These are phyloP conservation scores for Gymnodraco acuticeps DNA, from an alignment of 2,797 vertebrate genomes.

Conservation along the genomic window DNA sequence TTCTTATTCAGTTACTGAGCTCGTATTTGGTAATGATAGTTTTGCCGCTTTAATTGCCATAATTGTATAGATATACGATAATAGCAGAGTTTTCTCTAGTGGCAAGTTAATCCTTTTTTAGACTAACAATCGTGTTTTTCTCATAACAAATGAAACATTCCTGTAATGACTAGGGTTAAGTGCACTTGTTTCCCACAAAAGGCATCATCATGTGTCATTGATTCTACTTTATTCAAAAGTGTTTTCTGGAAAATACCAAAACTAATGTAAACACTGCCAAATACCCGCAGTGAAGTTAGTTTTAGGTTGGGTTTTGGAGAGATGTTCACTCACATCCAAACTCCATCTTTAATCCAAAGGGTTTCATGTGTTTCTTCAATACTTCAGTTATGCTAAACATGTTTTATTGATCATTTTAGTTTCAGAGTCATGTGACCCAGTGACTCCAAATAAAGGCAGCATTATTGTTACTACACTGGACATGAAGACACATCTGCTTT, in stretches of 20 bases:
- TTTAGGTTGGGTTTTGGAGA: no score
- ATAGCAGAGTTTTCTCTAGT: slow-evolving; percentile 18
- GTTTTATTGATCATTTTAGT: no score
- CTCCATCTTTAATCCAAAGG: no score
- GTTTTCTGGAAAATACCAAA: background rate
- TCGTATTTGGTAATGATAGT: slow-evolving; percentile 46
- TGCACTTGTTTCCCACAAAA: slow-evolving; percentile 26
- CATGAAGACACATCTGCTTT: no score
- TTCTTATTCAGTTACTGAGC: slow-evolving; percentile 12
- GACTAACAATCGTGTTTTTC: slow-evolving; percentile 26
- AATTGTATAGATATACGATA: slow-evolving; percentile 47
- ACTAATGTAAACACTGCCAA: background rate
- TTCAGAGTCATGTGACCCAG: no score
- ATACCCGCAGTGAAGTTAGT: no score
- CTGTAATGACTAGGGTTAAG: slow-evolving; percentile 8
- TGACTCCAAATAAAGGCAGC: no score
- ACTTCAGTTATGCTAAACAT: no score
- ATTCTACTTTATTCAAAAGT: slow-evolving; percentile 6
- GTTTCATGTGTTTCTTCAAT: no score
- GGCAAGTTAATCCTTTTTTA: slow-evolving; percentile 21
- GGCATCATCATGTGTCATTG: background rate
- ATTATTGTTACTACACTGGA: no score
- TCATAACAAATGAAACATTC: slow-evolving; percentile 18
- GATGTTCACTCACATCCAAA: no score
- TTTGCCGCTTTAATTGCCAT: slow-evolving; percentile 27